A percentile compares a stretch with the other conserved stretches of the same genome.
Conservation (phyloP, 1,140 invertebrate species). For the Zeugodacus cucurbitae region DNA sequence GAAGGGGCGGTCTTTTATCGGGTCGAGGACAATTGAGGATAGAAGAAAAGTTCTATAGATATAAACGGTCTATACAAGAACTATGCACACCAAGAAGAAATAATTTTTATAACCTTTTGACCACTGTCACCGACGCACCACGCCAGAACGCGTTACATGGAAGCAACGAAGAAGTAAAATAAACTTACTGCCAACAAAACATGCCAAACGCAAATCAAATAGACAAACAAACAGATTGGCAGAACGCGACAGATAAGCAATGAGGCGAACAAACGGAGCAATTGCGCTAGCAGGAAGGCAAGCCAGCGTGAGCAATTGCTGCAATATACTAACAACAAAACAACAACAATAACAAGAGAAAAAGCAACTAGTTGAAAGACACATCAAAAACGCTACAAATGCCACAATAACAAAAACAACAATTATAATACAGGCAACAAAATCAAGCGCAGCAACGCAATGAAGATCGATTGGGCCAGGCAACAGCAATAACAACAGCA, state of each 20-base stretch:
- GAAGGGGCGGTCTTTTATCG: no score
- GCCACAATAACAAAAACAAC: not conserved
- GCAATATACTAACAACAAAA: not conserved
- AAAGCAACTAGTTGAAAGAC: not conserved
- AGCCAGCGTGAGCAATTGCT: not conserved
- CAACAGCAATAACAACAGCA: not conserved
- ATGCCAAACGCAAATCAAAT: conserved; percentile 11
- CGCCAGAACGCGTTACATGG: not conserved
- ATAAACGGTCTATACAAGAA: no score
- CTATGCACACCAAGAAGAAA: no score
- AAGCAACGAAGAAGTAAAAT: not conserved
- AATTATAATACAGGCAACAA: no score
- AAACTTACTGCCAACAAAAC: not conserved
- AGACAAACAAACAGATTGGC: conserved; percentile 30
- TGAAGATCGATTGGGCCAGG: not conserved
- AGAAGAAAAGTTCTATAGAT: no score
- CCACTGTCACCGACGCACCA: not conserved
- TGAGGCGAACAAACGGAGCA: conserved; percentile 17
- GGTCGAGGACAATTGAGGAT: no score
- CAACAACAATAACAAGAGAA: not conserved
- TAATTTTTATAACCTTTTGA: not conserved
- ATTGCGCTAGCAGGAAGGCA: not conserved
- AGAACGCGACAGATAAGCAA: conserved; percentile 13
- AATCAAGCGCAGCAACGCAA: not conserved
- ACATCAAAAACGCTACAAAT: conserved; percentile 26